Evolutionary conservation across 2,113 vertebrate species (phyloP), one percentile per base, ranked within the genome.

Genomic region (Coracopsis vasa): DNA sequence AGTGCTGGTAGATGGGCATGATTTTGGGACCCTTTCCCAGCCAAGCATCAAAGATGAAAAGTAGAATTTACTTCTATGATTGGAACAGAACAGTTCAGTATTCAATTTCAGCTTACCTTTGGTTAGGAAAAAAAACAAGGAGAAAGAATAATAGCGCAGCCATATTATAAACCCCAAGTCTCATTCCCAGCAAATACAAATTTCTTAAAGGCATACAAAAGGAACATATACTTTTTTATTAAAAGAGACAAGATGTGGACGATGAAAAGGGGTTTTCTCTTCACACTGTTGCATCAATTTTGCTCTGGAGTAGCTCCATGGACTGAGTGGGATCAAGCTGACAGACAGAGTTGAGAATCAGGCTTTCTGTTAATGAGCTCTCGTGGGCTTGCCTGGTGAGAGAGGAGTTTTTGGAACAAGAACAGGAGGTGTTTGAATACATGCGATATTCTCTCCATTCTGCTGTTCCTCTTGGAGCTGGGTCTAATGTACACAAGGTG

Each of bases 1-100:
- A 50, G 13, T 25, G 27, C 4, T 67, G 51, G 20, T 47, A 85
- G 11, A 81, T 5, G 18, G 20, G 29, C 0, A 0, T 90, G 74
- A 56, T 73, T 44, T 41, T 72, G 35, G 19, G 27, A 84, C 10
- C 14, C 5, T 21, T 89, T 85, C 47, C 29, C 61, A 81, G n/a
- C 8, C 11, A 37, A 60, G 11, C 28, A 29, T 31, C 33, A 48
- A 64, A 75, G 19, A 42, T 5, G 47, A 71, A 75, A 85, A 87
- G 10, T 39, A 44, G 29, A 86, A 13, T 8, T 65, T 39, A 56
- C 23, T 75, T 85, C 61, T 50, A 8, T 2, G 2, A 12, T 4
- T 69, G 35, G 67, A 85, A 72, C 0, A 0, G 35, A 67, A 33
- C 5, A 24, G 15, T 51, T 58, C 2, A 33, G 9, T 62, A 64